A percentile compares a stretch with the other conserved stretches of the same genome.
phyloP scores from a whole-genome alignment of 92 coral and sea anemone species.

The Epizoanthus scotinus region DNA sequence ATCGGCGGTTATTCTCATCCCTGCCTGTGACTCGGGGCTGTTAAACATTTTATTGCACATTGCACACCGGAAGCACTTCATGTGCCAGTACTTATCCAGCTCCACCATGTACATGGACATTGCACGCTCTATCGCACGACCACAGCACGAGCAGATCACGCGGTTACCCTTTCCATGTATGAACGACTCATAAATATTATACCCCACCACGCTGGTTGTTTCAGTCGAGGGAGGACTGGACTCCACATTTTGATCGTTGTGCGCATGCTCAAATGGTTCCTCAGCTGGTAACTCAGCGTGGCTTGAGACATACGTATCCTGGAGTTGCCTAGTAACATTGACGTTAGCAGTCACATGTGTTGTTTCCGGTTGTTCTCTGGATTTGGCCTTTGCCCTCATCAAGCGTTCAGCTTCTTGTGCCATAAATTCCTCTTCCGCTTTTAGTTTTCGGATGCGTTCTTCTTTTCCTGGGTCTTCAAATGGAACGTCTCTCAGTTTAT shows the following conservation, averaged over 20 bases:
- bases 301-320: background rate
- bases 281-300: background rate
- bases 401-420: slow-evolving; percentile 72
- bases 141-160: slow-evolving; percentile 78
- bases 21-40: slow-evolving; percentile 64
- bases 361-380: slow-evolving; percentile 5
- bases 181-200: slow-evolving; percentile 77
- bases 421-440: slow-evolving; percentile 69
- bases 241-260: slow-evolving; percentile 16
- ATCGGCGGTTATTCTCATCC: slow-evolving; percentile 58
- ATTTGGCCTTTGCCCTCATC: slow-evolving; percentile 29
- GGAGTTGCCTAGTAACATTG: background rate
- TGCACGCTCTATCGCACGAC: slow-evolving; percentile 62
- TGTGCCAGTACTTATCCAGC: slow-evolving; percentile 96
- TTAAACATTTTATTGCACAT: slow-evolving; percentile 84
- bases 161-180: slow-evolving; percentile 78
- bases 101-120: slow-evolving; percentile 85
- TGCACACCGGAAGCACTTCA: slow-evolving; percentile 90
- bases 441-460: slow-evolving; percentile 49
- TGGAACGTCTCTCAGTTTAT: slow-evolving; percentile 42
- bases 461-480: slow-evolving; percentile 38
- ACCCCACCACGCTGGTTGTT: slow-evolving; percentile 46
- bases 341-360: background rate
- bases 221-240: slow-evolving; percentile 13
- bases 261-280: background rate